Base-by-base conservation (phyloP, 2,113 vertebrate species). In the Varanus komodoensis region DNA sequence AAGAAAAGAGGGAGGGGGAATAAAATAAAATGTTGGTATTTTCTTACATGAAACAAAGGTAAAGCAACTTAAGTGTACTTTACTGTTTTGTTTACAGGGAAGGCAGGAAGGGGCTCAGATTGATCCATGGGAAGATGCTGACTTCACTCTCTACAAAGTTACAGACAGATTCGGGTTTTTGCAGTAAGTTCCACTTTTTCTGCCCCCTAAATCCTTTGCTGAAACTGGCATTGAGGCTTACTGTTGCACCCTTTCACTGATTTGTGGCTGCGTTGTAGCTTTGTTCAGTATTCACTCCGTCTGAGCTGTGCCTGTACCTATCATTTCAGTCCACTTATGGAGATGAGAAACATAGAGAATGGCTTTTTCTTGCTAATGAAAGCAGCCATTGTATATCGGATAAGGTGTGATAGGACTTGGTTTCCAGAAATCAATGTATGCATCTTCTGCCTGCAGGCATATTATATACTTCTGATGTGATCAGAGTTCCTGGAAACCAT, bases 161-260 rank as follows among this genome's bases (percentile, higher is more conserved):
- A 98, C 97, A 6, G 98, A 98, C 95, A 98, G 98, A 54, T 98
- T 98, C 82, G 98, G 98, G 92, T 99, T 98, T 96, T 95, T 98
- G 93, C 98, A 98, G 98, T 98, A 97, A 98, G 98, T 97, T 48
- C 4, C 61, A 21, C 15, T 1, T 82, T 12, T 77, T 34, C 32
- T 87, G 52, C 68, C 32, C 23, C 2, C 25, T 29, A 64, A 27
- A 67, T 68, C n/a, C 54, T 84, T 84, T 50, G 34, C 44, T 79
- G 48, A 89, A 85, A 54, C 14, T 48, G 34, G 34, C 52, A 1
- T 52, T 80, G 44, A 77, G 61, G 32, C 8, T 80, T 52, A 52
- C 11, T 52, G 38, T 80, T 80, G 38, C 77, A 80, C 19, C 19
- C 8, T 44, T 68, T 80, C 8, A 64, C 19, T 75, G 34, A 82